Evolutionary conservation across 2,888 invertebrate genomes (phyloP).

Genomic region (Drosophila greeni): DNA sequence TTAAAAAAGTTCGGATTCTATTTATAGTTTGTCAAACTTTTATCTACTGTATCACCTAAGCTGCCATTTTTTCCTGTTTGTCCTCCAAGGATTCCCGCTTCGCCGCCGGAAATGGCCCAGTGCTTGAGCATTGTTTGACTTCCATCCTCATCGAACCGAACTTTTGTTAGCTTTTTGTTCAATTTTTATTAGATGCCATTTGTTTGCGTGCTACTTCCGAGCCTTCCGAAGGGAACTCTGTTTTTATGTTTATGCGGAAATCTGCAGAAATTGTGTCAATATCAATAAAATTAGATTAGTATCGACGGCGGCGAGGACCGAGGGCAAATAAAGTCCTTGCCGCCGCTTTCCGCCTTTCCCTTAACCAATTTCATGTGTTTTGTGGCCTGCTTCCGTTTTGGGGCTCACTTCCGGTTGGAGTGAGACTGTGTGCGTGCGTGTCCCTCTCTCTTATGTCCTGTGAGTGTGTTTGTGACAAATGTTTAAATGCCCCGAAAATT

Average conservation of each 20-base stretch:
- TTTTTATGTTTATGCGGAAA: conserved; percentile 77
- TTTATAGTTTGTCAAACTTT: not conserved
- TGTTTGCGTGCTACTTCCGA: conserved; percentile 49
- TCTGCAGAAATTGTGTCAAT: conserved; percentile 78
- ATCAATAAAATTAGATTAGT: conserved; percentile 79
- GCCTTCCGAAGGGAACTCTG: conserved; percentile 43
- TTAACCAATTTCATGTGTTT: conserved; percentile 38
- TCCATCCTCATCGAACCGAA: conserved; percentile 37
- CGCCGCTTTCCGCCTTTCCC: conserved; percentile 12
- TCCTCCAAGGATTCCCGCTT: conserved; percentile 15
- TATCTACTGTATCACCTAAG: not conserved
- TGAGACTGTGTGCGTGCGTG: conserved; percentile 9
- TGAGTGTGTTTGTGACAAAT: conserved; percentile 63
- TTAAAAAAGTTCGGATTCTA: not conserved
- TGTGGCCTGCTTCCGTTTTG: conserved; percentile 41
- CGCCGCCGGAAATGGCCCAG: conserved; percentile 20
- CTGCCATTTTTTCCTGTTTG: conserved; percentile 16
- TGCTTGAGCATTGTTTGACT: conserved; percentile 38
- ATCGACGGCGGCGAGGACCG: conserved; percentile 68
- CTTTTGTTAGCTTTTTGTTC: conserved; percentile 39
- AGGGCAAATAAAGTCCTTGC: conserved; percentile 44
- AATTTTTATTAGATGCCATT: conserved; percentile 62
- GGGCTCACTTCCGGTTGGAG: conserved; percentile 48
- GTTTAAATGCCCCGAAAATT: conserved; percentile 70
- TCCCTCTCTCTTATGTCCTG: not conserved